Evolutionary conservation across 2,113 vertebrate genomes (phyloP), one percentile per base, ranked within the genome.

Genomic region (Pelecanoides urinatrix): DNA sequence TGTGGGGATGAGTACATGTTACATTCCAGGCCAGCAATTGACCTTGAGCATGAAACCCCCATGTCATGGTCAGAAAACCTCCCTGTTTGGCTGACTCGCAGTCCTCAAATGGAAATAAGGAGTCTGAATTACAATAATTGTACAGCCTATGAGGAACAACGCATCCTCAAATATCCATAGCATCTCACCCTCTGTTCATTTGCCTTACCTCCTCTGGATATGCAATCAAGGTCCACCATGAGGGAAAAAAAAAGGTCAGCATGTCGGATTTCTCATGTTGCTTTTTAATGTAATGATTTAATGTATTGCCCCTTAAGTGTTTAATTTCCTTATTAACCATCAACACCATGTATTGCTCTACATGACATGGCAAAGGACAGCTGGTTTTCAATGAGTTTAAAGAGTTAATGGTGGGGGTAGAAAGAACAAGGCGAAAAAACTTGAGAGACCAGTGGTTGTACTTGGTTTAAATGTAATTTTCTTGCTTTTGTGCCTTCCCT

Each of bases 1-100:
- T 0, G 0, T 72, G 62, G 22, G 10, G 26, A 42, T 10, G 16
- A 50, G 17, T 20, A 45, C 4, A 3, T 26, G 17, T 67, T 74
- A 59, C 1, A 1, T n/a, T 74, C 61, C 20, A 62, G 76, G 27
- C 25, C 65, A 91, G 13, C 32, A 74, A 11, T 1, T 36, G n/a
- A 80, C 22, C n/a, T 44, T 45, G 45, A 59, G 25, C 42, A 45
- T 36, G 77, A 81, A 88, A 72, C 4, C 34, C 32, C 6, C 32
- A 29, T 16, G 42, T 17, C 38, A 42, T 13, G 22, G 44, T 52
- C 56, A 75, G 70, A 90, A 86, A 87, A 36, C 9, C 13, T 79
- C 44, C 22, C 19, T 16, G 20, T 67, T 56, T 76, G 38, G 11
- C 42, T 80, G 42, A 47, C 38, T 88, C 2, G 2, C 18, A 61